phyloP scores from a whole-genome alignment of 2,113 vertebrate species.

The Leucosticte australis region DNA sequence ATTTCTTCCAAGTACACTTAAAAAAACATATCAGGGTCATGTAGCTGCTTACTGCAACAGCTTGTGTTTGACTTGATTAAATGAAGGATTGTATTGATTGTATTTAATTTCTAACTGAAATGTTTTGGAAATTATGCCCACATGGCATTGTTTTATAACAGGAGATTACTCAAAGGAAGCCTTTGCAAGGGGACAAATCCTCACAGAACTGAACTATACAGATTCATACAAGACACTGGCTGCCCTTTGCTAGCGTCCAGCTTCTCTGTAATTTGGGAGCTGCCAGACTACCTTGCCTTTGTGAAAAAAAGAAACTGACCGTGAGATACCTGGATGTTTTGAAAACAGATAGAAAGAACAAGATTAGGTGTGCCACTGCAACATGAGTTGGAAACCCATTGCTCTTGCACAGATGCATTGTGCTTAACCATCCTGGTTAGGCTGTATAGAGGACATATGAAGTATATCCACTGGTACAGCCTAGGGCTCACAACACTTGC shows the following conservation, averaged over 20 bases:
- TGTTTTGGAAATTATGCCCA: background rate
- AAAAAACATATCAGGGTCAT: background rate
- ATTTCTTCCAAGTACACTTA: background rate
- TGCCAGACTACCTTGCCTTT: rapidly evolving
- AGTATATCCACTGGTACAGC: background rate
- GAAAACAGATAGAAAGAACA: background rate
- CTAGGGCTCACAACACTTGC: background rate
- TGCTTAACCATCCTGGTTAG: background rate
- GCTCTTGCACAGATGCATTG: background rate
- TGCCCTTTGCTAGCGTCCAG: background rate
- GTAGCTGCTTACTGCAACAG: background rate
- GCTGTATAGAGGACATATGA: background rate
- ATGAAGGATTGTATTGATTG: background rate
- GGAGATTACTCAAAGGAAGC: background rate
- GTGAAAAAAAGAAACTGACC: background rate
- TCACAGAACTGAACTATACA: background rate
- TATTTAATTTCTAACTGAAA: background rate
- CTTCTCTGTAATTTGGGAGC: background rate
- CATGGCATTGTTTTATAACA: background rate
- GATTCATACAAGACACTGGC: background rate
- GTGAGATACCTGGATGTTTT: background rate
- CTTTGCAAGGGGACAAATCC: background rate
- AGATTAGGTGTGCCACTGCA: background rate
- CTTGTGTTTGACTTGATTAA: conserved; percentile 10
- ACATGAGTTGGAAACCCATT: background rate